Conservation (phyloP, 37 sponge, comb jelly and placozoan genomes). For the Amphimedon queenslandica region DNA sequence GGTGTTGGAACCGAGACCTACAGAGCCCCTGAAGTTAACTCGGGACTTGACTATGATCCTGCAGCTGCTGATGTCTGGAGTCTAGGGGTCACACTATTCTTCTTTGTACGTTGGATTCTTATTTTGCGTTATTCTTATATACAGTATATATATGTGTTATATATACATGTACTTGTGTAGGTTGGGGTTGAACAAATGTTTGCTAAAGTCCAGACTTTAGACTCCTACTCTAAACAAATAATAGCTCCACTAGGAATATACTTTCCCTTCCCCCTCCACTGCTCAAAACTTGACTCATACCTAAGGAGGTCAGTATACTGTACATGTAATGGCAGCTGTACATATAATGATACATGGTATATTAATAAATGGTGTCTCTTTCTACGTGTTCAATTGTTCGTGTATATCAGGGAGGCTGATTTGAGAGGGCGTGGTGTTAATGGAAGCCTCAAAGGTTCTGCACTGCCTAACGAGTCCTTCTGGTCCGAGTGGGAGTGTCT, state of each 20-base stretch:
- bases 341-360: neutral
- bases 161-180: constrained; percentile 1
- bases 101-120: constrained; percentile 42
- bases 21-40: constrained; percentile 71
- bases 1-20: constrained; percentile 71
- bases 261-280: constrained; percentile 76
- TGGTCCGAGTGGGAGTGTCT: constrained; percentile 61
- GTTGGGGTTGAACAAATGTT: constrained; percentile 54
- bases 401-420: neutral
- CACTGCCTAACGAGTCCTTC: constrained; percentile 42
- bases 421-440: neutral
- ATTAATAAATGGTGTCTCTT: neutral
- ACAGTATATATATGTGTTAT: neutral
- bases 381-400: too few species aligned
- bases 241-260: constrained; percentile 68
- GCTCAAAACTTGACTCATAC: constrained; percentile 69
- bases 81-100: constrained; percentile 71
- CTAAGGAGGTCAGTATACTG: constrained; percentile 28
- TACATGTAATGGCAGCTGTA: neutral
- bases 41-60: constrained; percentile 55
- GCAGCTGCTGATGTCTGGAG: constrained; percentile 78
- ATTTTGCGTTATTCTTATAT: neutral
- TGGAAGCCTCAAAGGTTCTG: constrained; percentile 4
- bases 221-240: constrained; percentile 15
- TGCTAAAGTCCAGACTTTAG: constrained; percentile 10